Conservation (phyloP, 1,140 invertebrate species). For the Choristoneura fumiferana region DNA sequence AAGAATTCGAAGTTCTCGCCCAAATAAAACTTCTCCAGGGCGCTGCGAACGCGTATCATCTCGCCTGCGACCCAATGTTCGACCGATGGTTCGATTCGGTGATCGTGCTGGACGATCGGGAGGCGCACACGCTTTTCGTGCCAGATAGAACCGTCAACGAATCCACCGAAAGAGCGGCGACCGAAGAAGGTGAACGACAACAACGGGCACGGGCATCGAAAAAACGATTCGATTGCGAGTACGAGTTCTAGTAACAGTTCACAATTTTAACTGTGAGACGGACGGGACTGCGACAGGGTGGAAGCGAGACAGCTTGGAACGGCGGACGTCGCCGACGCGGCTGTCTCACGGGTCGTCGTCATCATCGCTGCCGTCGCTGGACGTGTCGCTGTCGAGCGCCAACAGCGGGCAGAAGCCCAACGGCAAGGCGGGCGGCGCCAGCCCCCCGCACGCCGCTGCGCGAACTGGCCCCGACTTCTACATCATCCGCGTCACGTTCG, state of each 20-base stretch:
- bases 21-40: conserved; percentile 97
- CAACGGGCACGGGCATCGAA: conserved; percentile 84
- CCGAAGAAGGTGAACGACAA: conserved; percentile 69
- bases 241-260: conserved; percentile 92
- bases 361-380: conserved; percentile 87
- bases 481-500: conserved; percentile 94
- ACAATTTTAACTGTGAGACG: conserved; percentile 90
- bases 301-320: conserved; percentile 88
- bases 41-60: conserved; percentile 97
- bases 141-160: conserved; percentile 89
- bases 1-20: conserved; percentile 98
- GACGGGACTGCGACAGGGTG: conserved; percentile 81
- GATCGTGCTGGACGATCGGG: conserved; percentile 92
- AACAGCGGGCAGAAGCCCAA: conserved; percentile 73
- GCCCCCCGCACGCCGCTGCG: conserved; percentile 80
- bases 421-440: conserved; percentile 74
- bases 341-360: conserved; percentile 89
- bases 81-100: conserved; percentile 96
- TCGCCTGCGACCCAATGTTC: conserved; percentile 90
- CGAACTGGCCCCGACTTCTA: conserved; percentile 91
- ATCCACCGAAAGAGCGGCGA: conserved; percentile 68
- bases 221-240: conserved; percentile 94
- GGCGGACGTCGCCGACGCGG: conserved; percentile 86
- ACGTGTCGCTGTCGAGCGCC: conserved; percentile 84
- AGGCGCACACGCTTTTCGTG: conserved; percentile 95